These are phyloP conservation scores for Axea sp. DNA, from an alignment of 2,888 invertebrate species.

Conservation along the genomic window DNA sequence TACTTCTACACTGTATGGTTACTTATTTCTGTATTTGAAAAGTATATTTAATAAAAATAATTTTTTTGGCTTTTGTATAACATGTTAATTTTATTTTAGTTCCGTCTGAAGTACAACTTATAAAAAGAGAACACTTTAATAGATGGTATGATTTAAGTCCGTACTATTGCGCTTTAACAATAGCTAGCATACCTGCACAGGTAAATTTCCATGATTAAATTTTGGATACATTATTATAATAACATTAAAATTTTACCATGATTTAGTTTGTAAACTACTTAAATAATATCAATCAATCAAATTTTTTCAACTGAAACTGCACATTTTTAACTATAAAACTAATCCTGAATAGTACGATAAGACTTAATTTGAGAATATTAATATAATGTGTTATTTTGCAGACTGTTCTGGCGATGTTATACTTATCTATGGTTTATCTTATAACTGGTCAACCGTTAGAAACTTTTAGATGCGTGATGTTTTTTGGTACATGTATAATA, in stretches of 20 bases:
- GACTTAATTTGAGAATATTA: too few relatives aligned
- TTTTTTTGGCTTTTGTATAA: too few relatives aligned
- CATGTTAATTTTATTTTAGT: slow-evolving; percentile 83
- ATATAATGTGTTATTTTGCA: too few relatives aligned
- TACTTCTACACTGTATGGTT: slow-evolving; percentile 87
- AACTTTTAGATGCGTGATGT: slow-evolving; percentile 83
- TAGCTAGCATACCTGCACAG: slow-evolving; percentile 87
- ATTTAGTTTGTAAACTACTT: too few relatives aligned
- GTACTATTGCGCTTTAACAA: slow-evolving; percentile 87
- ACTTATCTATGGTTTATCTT: slow-evolving; percentile 86
- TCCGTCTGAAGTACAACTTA: slow-evolving; percentile 87
- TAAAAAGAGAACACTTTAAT: slow-evolving; percentile 91
- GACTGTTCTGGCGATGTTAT: slow-evolving; percentile 83
- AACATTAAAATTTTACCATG: too few relatives aligned
- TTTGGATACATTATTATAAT: slow-evolving; percentile 2
- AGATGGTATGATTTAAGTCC: slow-evolving; percentile 91
- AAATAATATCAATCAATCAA: too few relatives aligned
- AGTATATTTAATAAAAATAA: too few relatives aligned
- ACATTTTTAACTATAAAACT: too few relatives aligned
- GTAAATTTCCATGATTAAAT: slow-evolving; percentile 74
- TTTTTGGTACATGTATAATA: slow-evolving; percentile 85
- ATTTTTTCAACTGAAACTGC: too few relatives aligned
- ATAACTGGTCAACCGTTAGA: slow-evolving; percentile 90
- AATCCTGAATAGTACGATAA: too few relatives aligned
- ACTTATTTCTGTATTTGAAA: neutral